phyloP scores from a whole-genome alignment of 2,113 vertebrate genomes.

The Microcebus murinus region DNA sequence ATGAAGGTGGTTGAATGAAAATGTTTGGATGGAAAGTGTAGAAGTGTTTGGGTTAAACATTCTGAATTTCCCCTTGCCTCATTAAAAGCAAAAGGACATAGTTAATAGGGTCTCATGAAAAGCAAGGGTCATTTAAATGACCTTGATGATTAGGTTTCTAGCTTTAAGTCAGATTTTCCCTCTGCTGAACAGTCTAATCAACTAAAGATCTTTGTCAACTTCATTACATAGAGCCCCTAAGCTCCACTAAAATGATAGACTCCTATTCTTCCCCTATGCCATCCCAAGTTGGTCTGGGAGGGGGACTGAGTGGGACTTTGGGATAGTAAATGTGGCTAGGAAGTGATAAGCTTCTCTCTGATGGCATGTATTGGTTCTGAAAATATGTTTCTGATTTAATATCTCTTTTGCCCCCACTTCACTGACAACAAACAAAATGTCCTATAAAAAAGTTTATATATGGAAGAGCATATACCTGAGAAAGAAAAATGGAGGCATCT shows the following conservation, averaged over 20 bases:
- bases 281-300: not conserved
- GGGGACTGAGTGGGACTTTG: not conserved
- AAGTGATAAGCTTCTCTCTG: not conserved
- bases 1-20: not conserved
- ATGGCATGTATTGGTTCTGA: not conserved
- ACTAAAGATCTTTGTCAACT: not conserved
- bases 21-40: not conserved
- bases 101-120: not conserved
- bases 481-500: not conserved
- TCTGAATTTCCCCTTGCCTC: not conserved
- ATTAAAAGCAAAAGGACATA: not conserved
- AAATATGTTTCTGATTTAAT: not conserved
- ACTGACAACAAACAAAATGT: not conserved
- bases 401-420: not conserved
- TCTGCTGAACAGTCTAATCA: not conserved
- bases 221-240: not conserved
- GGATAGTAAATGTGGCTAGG: not conserved
- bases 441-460: not conserved
- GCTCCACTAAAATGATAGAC: not conserved
- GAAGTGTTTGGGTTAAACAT: not conserved
- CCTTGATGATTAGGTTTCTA: not conserved
- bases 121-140: not conserved
- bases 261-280: rapidly evolving
- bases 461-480: not conserved
- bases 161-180: not conserved